Base-by-base conservation (phyloP, 92 coral and sea anemone genomes). In the Porites evermanni region DNA sequence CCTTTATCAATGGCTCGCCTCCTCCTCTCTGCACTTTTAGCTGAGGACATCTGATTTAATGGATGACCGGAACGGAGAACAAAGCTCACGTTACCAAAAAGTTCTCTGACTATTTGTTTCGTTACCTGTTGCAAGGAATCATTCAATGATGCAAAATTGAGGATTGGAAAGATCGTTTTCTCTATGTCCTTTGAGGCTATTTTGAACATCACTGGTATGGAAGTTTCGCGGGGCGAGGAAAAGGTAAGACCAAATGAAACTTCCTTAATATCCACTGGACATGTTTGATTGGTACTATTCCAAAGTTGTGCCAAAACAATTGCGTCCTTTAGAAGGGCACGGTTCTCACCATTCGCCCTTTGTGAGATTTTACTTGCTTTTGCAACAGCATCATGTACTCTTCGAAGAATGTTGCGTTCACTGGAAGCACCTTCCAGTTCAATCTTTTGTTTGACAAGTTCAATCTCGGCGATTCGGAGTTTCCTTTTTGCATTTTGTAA, bases 101-200 rank as follows among this genome's bases (percentile, higher is more conserved):
- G 90, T 7, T 58, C 64, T 50, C 83, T 82, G 4, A 94, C 76
- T 23, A 86, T 85, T 18, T 86, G 54, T 54, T 75, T 82, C 17
- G 98, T 94, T 11, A 88, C 76, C 32, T 81, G 86, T 74, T 84
- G 70, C 24, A 92, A 61, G 24, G 95, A 92, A 16, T 50, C 63
- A n/a, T 72, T 84, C 56, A 72, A 19, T 23, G 52, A 70, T 53
- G 72, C 73, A 77, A 92, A 90, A 47, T 88, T 17, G 12, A 88
- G 8, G 0, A 82, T 56, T 75, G 73, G 64, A 82, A 58, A 51
- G 24, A 88, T 58, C 19, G 53, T 59, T 26, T 74, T 79, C 72
- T 75, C 70, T 88, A 74, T 53, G 3, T 56, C 75, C 14, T 61
- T 67, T 26, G 87, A 17, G 8, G 60, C 77, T 38, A 67, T 60